These are phyloP conservation scores for Nicator chloris DNA, from an alignment of 2,113 vertebrate genomes.

Conservation along the genomic window DNA sequence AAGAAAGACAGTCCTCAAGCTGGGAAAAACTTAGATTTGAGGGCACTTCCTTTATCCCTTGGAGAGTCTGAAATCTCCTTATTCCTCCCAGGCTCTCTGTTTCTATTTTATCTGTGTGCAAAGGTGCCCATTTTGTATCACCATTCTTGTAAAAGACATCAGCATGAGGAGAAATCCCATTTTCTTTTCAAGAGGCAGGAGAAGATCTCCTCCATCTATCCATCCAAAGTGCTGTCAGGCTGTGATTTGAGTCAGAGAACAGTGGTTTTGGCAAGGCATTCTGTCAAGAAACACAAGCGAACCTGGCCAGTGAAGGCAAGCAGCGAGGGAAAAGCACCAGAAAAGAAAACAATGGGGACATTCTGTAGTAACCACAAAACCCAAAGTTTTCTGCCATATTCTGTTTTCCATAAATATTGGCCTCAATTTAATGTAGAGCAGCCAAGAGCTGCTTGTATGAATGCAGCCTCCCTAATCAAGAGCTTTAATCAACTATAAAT, in stretches of 20 bases:
- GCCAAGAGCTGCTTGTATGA: constrained; percentile 35
- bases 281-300: constrained; percentile 18
- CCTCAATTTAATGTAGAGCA: background rate
- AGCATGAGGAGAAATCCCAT: background rate
- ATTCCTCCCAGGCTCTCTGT: background rate
- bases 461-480: background rate
- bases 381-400: constrained; percentile 21
- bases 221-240: background rate
- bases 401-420: constrained; percentile 54
- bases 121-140: background rate
- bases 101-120: background rate
- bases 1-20: background rate
- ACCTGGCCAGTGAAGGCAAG: constrained; percentile 29
- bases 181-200: background rate
- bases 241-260: background rate
- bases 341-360: constrained; percentile 38
- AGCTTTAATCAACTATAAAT: constrained; percentile 17
- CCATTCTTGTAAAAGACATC: background rate
- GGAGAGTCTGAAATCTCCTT: background rate
- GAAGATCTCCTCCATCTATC: background rate
- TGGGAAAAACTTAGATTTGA: background rate
- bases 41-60: background rate
- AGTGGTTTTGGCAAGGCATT: background rate
- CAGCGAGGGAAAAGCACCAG: background rate
- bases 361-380: constrained; percentile 50